These are phyloP conservation scores for Agrotis segetum DNA, from an alignment of 2,888 invertebrate genomes.

Conservation along the genomic window DNA sequence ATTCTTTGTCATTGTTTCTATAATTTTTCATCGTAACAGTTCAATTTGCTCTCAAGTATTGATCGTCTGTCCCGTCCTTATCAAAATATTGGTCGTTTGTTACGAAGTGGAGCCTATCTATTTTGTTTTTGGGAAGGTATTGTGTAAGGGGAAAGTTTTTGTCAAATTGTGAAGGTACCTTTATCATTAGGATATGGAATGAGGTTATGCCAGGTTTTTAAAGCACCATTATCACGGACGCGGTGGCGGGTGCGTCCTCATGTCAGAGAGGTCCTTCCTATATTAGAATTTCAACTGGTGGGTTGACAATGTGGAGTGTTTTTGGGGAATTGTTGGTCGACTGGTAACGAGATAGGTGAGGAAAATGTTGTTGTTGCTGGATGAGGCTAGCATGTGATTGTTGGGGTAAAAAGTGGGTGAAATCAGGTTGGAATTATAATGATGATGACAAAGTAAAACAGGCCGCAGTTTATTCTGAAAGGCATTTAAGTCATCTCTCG, in stretches of 20 bases:
- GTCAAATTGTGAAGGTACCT: neutral
- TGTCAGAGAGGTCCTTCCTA: neutral
- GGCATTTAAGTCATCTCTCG: neutral
- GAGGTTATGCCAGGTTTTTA: neutral
- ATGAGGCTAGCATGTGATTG: neutral
- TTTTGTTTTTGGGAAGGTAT: conserved; percentile 31
- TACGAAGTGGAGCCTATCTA: conserved; percentile 26
- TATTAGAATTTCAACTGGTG: neutral
- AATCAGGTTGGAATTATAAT: neutral
- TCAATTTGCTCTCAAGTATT: conserved; percentile 63
- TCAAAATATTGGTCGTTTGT: conserved; percentile 61
- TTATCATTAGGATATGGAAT: conserved; percentile 8
- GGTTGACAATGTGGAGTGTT: neutral
- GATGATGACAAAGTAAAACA: neutral
- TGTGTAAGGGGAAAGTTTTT: conserved; percentile 23
- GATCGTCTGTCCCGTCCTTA: conserved; percentile 58
- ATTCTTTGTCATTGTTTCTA: conserved; percentile 64
- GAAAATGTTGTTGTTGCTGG: neutral
- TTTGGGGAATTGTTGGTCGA: neutral
- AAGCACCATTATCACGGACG: neutral
- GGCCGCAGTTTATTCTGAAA: neutral
- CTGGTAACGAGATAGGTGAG: neutral
- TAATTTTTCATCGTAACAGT: conserved; percentile 62
- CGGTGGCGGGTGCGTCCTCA: neutral
- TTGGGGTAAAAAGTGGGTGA: neutral